Conservation (phyloP, 2,113 vertebrate genomes). For the Burhinus bistriatus region DNA sequence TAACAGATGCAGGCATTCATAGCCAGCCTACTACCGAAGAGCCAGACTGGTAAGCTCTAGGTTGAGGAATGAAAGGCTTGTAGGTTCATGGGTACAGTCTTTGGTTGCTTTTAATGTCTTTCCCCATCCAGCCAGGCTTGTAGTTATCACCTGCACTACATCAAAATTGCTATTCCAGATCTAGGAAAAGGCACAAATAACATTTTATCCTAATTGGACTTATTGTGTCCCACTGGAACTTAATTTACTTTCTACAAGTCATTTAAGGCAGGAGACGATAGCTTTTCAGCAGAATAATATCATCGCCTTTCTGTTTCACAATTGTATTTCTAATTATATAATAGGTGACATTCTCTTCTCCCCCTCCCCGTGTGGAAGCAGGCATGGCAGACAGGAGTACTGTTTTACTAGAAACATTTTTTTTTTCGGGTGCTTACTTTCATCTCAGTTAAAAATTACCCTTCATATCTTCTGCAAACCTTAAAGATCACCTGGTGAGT, state of each 20-base stretch:
- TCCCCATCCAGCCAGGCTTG: not conserved
- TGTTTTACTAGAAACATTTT: not conserved
- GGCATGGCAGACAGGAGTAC: not conserved
- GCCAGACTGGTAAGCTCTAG: not conserved
- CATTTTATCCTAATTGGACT: not conserved
- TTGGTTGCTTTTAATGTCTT: not conserved
- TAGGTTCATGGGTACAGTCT: not conserved
- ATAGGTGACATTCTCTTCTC: not conserved
- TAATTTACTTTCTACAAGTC: not conserved
- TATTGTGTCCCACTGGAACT: not conserved
- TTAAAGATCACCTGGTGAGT: not conserved
- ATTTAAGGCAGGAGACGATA: not conserved
- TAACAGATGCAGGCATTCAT: not conserved
- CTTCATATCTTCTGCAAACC: not conserved
- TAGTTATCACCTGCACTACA: not conserved
- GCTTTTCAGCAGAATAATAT: not conserved
- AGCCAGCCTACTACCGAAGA: not conserved
- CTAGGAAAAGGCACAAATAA: not conserved
- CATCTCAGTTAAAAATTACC: not conserved
- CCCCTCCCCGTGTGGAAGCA: not conserved
- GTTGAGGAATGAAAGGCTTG: not conserved
- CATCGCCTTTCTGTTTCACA: not conserved
- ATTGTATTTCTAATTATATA: not conserved
- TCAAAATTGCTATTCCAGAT: not conserved
- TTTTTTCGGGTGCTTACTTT: not conserved